Evolutionary conservation across 2,888 invertebrate species (phyloP).

Genomic region (Epirrhoe tristata): DNA sequence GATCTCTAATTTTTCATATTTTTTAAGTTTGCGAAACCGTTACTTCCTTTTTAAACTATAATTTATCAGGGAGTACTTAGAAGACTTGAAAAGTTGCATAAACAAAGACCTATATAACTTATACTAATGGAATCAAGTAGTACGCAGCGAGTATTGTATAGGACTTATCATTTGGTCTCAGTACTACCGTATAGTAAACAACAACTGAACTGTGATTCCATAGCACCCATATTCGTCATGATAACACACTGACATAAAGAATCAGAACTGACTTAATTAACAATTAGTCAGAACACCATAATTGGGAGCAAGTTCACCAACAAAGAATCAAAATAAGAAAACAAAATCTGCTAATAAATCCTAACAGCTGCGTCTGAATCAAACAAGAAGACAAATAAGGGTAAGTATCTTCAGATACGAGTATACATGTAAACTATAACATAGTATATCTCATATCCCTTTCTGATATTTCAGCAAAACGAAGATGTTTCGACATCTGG

Average conservation of each 20-base stretch:
- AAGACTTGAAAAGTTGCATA: too few relatives aligned
- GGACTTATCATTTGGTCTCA: background rate
- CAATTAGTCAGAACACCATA: constrained; percentile 74
- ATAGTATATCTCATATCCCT: constrained; percentile 29
- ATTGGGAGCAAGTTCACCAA: constrained; percentile 72
- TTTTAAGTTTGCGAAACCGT: too few relatives aligned
- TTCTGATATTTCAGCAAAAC: constrained; percentile 61
- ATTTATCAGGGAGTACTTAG: too few relatives aligned
- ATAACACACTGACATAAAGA: constrained; percentile 67
- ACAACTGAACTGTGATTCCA: constrained; percentile 38
- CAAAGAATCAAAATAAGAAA: constrained; percentile 51
- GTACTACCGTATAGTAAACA: background rate
- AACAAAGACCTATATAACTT: background rate
- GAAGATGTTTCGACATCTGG: constrained; percentile 75
- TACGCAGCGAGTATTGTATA: background rate
- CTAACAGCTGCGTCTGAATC: constrained; percentile 64
- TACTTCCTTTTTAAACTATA: too few relatives aligned
- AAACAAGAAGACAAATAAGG: constrained; percentile 71
- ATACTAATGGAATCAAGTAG: too few relatives aligned
- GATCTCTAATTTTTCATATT: too few relatives aligned
- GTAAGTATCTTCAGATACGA: constrained; percentile 5
- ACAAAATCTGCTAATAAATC: constrained; percentile 67
- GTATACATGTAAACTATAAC: constrained; percentile 12
- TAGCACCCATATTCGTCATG: constrained; percentile 48
- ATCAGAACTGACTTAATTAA: constrained; percentile 62